phyloP scores from a whole-genome alignment of 2,113 vertebrate genomes.

The Leucosticte australis region DNA sequence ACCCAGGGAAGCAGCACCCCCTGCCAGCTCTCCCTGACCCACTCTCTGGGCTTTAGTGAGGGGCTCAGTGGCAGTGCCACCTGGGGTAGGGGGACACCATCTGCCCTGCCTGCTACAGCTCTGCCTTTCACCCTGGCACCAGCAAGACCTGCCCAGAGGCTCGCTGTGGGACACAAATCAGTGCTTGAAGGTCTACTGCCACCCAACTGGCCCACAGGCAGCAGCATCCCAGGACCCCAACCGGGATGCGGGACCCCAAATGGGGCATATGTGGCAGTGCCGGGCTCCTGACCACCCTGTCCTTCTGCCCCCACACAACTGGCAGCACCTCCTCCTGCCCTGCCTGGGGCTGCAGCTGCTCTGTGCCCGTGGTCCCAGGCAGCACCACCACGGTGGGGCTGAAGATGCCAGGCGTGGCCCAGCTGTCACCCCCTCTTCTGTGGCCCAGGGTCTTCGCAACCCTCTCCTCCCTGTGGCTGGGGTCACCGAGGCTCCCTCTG shows the following conservation, averaged over 20 bases:
- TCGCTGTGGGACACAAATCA: neutral
- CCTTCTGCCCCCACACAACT: neutral
- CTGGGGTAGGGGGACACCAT: neutral
- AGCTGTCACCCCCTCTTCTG: neutral
- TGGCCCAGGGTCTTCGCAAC: neutral
- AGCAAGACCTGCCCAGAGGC: neutral
- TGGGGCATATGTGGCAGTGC: neutral
- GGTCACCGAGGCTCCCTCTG: neutral
- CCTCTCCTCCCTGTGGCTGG: slow-evolving; percentile 7
- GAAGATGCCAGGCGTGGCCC: neutral
- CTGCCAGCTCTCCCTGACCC: neutral
- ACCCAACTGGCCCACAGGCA: neutral
- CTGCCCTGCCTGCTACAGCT: neutral
- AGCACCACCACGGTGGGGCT: neutral
- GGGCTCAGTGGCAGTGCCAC: neutral
- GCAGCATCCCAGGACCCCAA: neutral
- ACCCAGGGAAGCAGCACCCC: neutral
- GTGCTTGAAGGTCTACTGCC: neutral
- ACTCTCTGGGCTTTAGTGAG: neutral
- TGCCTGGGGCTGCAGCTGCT: neutral
- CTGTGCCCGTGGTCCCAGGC: rapidly evolving
- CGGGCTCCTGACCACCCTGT: neutral
- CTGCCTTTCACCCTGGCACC: neutral
- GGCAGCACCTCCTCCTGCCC: neutral
- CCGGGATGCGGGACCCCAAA: neutral